Base-by-base conservation (phyloP, 2,797 vertebrate species). In the Peromyscus nudipes region DNA sequence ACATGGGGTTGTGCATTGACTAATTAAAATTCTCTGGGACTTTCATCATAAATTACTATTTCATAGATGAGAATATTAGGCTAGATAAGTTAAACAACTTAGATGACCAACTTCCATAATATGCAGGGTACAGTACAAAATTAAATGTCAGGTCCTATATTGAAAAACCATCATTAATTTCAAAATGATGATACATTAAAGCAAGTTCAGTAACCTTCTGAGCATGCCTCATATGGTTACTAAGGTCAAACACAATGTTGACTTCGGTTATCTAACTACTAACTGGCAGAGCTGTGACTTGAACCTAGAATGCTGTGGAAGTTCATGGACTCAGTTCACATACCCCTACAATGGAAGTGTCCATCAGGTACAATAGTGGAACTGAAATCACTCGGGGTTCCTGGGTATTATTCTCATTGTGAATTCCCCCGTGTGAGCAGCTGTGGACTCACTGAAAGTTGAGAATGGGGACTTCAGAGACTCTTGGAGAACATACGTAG, bases 71-170 rank as follows among this genome's bases (percentile, higher is more conserved):
- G 52, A 65, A 46, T 52, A 57, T 86, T 76, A 82, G 64, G 27
- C 11, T 83, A 67, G 62, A n/a, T 52, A 80, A 29, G 31, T 91
- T 73, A 96, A 97, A 46, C 80, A 90, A 84, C 23, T 67, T 96
- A 37, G n/a, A 83, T n/a, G 14, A 92, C 29, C 60, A 89, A 76
- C 31, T 67, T 90, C 46, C 14, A 49, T 67, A 62, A 82, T 79
- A 62, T 65, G 4, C 14, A 65, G 8, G 2, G 4, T 60, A 19
- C 13, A 76, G 13, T 84, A 4, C 0, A 64, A 95, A 92, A 77
- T 76, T 81, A 91, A 94, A 73, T 88, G 71, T 16, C 4, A n/a
- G 23, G 4, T 6, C 29, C 43, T 13, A 31, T 43, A 6, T 52
- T 89, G 71, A 77, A 82, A 89, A 91, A 77, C 60, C 73, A 62